Evolutionary conservation across 2,888 invertebrate species (phyloP), one percentile per base, ranked within the genome.

Genomic region (Teinopalpus imperialis): DNA sequence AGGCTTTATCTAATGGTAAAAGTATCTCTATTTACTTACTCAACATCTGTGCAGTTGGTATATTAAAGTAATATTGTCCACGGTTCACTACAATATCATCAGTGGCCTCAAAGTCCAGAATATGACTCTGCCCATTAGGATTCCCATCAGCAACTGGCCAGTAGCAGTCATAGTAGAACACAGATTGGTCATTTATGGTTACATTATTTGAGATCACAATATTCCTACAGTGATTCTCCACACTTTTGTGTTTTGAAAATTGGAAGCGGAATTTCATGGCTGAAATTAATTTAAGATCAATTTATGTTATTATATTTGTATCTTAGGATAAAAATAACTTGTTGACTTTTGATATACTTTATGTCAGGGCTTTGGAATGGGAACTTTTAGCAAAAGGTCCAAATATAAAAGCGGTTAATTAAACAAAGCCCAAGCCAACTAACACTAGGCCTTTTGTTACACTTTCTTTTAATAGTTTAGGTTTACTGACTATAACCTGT

Each of bases 181-280:
- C 77, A 0, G 87, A 87, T 3, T 75, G 74, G 23, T 83, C 83
- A 23, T 82, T 75, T 2, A 87, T 67, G 0, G 69, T 69, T 0
- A 79, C 69, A 44, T 82, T 71, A 27, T 83, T 80, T 0, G 81
- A 74, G 49, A 88, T 69, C 1, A 72, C 69, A 8, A 88, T 86
- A 34, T 80, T 78, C 9, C 85, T 72, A 62, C 88, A 87, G 50
- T 87, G 85, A 36, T 81, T 80, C 12, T 67, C 67, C 2, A 45
- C 50, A 9, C 60, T 55, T 1, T 57, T 59, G 27, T 63, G 56
- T 12, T 69, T 74, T 35, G 71, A 69, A 26, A 54, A 52, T 54
- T 80, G 78, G 49, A 88, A 87, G 9, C 86, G 76, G 52, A 88
- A 87, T 35, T 78, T 77, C 87, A 88, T 87, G 1, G 74, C 88